These are phyloP conservation scores for Hycleus cichorii DNA, from an alignment of 1,140 invertebrate species.

Conservation along the genomic window DNA sequence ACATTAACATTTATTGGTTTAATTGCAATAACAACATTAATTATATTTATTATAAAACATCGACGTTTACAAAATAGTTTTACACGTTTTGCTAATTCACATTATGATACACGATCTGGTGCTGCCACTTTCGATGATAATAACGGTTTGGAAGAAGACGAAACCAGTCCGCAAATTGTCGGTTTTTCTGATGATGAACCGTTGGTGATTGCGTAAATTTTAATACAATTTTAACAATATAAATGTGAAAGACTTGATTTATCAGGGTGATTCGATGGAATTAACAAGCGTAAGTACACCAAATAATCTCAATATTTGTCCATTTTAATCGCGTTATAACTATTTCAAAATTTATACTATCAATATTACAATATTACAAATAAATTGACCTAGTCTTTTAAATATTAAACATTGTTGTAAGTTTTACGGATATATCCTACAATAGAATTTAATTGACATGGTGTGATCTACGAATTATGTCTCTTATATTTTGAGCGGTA, in stretches of 20 bases:
- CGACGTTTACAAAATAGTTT: conserved; percentile 69
- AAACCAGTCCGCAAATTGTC: conserved; percentile 78
- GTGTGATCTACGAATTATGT: conserved; percentile 15
- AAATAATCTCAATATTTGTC: background rate
- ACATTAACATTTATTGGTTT: conserved; percentile 47
- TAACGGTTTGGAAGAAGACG: conserved; percentile 70
- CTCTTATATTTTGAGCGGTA: conserved; percentile 16
- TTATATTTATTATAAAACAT: conserved; percentile 62
- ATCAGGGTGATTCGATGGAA: background rate
- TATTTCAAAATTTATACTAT: conserved; percentile 13
- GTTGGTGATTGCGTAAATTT: conserved; percentile 73
- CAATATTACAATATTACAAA: background rate
- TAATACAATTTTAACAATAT: too few species aligned
- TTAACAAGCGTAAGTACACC: too few species aligned
- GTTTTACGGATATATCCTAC: background rate
- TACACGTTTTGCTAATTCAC: conserved; percentile 73
- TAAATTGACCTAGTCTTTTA: too few species aligned
- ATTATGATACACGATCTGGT: conserved; percentile 77
- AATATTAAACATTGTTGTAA: background rate
- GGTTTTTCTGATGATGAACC: conserved; percentile 92
- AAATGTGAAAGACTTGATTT: background rate
- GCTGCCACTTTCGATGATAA: conserved; percentile 75
- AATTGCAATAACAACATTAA: conserved; percentile 52
- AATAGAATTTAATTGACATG: conserved; percentile 12
- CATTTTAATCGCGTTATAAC: background rate